These are phyloP conservation scores for Spatulosminthurus flaviceps DNA, from an alignment of 2,888 invertebrate genomes.

Conservation along the genomic window DNA sequence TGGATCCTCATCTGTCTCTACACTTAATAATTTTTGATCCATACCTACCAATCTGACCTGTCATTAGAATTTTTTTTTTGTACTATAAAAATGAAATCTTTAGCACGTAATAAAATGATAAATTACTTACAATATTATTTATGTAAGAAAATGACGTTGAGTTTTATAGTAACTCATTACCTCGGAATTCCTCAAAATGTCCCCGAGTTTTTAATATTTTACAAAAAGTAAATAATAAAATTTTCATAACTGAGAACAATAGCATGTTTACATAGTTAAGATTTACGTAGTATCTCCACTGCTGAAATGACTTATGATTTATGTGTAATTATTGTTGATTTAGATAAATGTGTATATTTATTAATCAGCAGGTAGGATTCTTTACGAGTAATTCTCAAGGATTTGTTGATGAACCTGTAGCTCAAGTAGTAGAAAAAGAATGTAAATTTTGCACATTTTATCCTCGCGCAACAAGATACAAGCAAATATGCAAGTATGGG, in stretches of 20 bases:
- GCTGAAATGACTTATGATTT: not conserved
- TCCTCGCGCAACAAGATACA: conserved; percentile 9
- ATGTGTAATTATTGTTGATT: not conserved
- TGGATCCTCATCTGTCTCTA: no score
- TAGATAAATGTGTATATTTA: not conserved
- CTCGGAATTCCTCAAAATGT: no score
- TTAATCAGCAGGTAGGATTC: not conserved
- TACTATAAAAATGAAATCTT: no score
- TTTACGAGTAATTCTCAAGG: not conserved
- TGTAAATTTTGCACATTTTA: conserved; percentile 20
- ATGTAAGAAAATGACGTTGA: no score
- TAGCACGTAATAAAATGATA: no score
- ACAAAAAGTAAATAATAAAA: no score
- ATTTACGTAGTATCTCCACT: not conserved
- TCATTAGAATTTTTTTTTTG: no score
- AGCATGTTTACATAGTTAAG: not conserved
- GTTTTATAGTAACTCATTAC: no score
- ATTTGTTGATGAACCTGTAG: conserved; percentile 30
- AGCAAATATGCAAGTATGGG: conserved; percentile 17
- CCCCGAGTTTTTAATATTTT: no score
- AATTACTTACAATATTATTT: no score
- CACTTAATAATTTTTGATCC: no score
- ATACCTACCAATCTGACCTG: no score
- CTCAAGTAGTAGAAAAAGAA: conserved; percentile 25
- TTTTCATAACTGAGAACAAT: not conserved